A percentile compares a stretch with the other conserved stretches of the same genome.
Conservation (phyloP, 2,113 vertebrate species). For the Myrmecobius fasciatus region DNA sequence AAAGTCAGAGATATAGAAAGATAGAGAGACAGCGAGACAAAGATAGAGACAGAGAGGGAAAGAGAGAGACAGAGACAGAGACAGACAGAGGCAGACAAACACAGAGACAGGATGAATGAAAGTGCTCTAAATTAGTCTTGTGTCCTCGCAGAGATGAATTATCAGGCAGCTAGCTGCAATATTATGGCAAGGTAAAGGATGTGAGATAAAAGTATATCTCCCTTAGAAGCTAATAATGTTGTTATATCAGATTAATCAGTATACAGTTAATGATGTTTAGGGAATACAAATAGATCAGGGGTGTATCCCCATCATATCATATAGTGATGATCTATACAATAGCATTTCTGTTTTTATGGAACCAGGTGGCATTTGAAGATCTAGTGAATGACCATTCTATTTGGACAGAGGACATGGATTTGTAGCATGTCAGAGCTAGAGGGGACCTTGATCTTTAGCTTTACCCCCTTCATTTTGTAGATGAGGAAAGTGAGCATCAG, state of each 20-base stretch:
- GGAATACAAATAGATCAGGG: not conserved
- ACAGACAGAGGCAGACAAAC: not conserved
- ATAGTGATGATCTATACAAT: not conserved
- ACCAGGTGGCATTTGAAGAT: not conserved
- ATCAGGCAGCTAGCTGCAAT: not conserved
- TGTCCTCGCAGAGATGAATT: not conserved
- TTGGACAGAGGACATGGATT: not conserved
- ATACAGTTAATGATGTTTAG: not conserved
- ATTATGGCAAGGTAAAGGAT: not conserved
- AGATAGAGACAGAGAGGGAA: not conserved
- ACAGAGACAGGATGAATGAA: not conserved
- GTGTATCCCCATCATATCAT: not conserved
- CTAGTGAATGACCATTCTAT: not conserved
- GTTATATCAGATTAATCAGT: not conserved
- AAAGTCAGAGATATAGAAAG: not conserved
- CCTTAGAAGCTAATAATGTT: not conserved
- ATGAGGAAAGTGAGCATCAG: not conserved
- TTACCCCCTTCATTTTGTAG: not conserved
- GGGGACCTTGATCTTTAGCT: not conserved
- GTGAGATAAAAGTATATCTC: not conserved
- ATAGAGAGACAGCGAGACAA: fast-evolving
- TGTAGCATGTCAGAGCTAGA: not conserved
- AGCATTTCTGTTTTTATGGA: not conserved
- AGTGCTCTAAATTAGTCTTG: not conserved
- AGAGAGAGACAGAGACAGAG: not conserved